Evolutionary conservation across 2,888 invertebrate genomes (phyloP), one percentile per base, ranked within the genome.

Genomic region (Pecten maximus): DNA sequence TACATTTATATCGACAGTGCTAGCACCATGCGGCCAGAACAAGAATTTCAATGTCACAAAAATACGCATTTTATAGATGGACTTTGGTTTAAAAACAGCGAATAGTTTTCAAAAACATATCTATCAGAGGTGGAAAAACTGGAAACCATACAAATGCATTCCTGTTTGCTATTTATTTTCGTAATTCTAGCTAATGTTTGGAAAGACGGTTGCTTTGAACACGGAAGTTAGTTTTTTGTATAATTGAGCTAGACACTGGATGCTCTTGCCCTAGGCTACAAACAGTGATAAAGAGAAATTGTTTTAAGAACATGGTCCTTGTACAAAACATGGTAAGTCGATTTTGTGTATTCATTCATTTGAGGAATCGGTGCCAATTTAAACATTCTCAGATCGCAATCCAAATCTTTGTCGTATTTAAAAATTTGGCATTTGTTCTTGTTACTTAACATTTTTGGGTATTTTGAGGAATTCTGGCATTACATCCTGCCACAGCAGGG

Each of bases 371-470:
- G 74, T 23, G 74, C 74, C 74, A 74, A 74, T 74, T 74, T 74
- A 74, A 74, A 74, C 74, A 74, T 74, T 35, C 74, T 74, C 74
- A 74, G 74, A 74, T 74, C 74, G 35, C 35, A 35, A 74, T 74
- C 74, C 28, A 74, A 28, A 12, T 15, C 74, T 35, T 74, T 35
- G 74, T 74, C 35, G 74, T 74, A 74, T 74, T 74, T 74, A 0
- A 35, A 74, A 74, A 35, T 74, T 35, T 74, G 74, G 74, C 74
- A 35, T 74, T 74, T 74, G 74, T 74, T 74, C 74, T 74, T 35
- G 28, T 74, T 74, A 74, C 74, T 74, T 74, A 74, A 74, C 74
- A 74, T 74, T 74, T 74, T 74, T 35, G 28, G 35, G 12, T 74
- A 74, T 74, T 74, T 74, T 74, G 74, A 74, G 74, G 35, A 74